phyloP scores from a whole-genome alignment of 2,113 vertebrate species.

The Daubentonia madagascariensis region DNA sequence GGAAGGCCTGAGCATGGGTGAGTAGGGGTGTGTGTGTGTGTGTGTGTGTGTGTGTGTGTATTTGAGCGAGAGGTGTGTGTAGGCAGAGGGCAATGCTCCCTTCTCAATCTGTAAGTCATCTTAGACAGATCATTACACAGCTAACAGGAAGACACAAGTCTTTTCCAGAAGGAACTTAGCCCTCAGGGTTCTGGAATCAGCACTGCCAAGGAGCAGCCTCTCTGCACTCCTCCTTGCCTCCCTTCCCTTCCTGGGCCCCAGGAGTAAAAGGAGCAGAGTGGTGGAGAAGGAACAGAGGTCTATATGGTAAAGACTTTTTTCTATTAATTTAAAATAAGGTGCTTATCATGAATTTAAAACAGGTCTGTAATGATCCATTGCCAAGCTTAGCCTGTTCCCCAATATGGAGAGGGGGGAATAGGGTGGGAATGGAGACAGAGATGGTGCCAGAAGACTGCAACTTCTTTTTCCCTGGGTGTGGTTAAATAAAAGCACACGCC shows the following conservation, averaged over 20 bases:
- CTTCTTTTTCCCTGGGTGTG: not conserved
- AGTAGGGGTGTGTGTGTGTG: not conserved
- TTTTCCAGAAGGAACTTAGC: not conserved
- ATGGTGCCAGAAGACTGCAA: not conserved
- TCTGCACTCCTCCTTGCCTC: not conserved
- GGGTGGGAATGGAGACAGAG: no score
- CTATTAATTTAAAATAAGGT: not conserved
- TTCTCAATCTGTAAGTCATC: not conserved
- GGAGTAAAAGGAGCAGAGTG: not conserved
- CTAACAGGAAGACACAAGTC: not conserved
- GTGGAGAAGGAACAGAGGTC: not conserved
- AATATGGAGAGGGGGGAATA: not conserved
- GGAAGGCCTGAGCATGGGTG: not conserved
- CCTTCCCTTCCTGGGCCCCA: not conserved
- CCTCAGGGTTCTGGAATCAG: not conserved
- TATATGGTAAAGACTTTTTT: not conserved
- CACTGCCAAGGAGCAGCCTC: not conserved
- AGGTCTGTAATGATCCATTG: not conserved
- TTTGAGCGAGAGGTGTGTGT: not conserved
- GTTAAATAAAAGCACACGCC: not conserved
- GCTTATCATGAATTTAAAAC: not conserved
- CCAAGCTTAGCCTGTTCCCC: not conserved
- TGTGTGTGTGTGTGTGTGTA: not conserved
- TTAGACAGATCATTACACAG: not conserved
- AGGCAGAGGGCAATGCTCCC: not conserved